A percentile compares a stretch with the other conserved stretches of the same genome.
These are phyloP conservation scores for Hassar affinis DNA, from an alignment of 2,113 vertebrate species.

Conservation along the genomic window DNA sequence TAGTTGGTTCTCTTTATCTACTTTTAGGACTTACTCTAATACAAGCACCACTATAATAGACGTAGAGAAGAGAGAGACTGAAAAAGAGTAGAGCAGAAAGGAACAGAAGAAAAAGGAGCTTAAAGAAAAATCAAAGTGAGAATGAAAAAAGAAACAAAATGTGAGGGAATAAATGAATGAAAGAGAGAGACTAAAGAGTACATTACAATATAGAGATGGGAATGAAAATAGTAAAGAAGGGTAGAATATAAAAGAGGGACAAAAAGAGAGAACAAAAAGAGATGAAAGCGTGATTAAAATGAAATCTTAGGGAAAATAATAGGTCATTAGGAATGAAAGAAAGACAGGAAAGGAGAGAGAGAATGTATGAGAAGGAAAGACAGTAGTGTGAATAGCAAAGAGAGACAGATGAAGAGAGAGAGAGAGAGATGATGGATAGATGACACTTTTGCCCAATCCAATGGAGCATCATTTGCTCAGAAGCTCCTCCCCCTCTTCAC, in stretches of 20 bases:
- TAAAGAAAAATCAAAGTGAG: no score
- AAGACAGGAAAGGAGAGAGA: neutral
- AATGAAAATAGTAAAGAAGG: neutral
- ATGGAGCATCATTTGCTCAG: slow-evolving; percentile 3
- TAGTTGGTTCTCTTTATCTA: no score
- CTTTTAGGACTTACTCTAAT: no score
- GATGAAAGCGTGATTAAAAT: neutral
- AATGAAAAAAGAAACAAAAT: no score
- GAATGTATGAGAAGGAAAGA: no score
- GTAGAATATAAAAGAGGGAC: neutral
- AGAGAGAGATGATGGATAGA: slow-evolving; percentile 15
- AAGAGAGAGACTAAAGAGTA: neutral
- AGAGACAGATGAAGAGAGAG: neutral
- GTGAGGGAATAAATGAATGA: neutral
- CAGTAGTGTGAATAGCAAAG: neutral
- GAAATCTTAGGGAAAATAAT: neutral
- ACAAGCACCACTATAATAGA: no score
- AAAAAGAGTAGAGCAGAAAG: no score
- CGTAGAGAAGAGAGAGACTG: no score
- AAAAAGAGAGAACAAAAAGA: neutral
- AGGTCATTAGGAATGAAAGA: neutral
- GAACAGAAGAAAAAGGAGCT: neutral
- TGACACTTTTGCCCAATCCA: slow-evolving; percentile 30
- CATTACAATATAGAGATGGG: neutral
- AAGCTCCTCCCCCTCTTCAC: slow-evolving; percentile 36